These are phyloP conservation scores for Montipora capricornis DNA, from an alignment of 64 coral and sea anemone species.

Conservation along the genomic window DNA sequence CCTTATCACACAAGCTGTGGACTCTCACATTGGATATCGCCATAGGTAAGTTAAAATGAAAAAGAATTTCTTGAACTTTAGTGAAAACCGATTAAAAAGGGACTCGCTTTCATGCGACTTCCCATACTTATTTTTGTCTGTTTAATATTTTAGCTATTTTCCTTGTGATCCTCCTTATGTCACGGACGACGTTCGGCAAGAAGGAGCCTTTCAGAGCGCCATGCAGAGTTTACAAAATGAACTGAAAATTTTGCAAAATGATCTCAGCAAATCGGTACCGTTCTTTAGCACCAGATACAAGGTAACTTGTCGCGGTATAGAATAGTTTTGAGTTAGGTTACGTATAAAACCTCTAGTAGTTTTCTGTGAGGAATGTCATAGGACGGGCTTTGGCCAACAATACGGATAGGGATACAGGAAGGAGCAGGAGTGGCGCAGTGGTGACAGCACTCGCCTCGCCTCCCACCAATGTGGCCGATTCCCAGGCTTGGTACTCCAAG, in stretches of 20 bases:
- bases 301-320: constrained; percentile 9
- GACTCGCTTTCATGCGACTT: too few relatives aligned
- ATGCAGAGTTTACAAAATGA: constrained; percentile 50
- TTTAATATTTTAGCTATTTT: constrained; percentile 46
- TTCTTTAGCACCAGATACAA: constrained; percentile 81
- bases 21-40: constrained; percentile 66
- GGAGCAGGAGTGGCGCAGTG: too few relatives aligned
- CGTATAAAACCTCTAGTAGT: too few relatives aligned
- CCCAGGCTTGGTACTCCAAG: too few relatives aligned
- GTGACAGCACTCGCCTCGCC: too few relatives aligned
- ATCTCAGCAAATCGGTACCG: constrained; percentile 73
- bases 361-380: too few relatives aligned
- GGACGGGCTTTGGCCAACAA: too few relatives aligned
- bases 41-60: constrained; percentile 10
- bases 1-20: constrained; percentile 47
- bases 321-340: too few relatives aligned
- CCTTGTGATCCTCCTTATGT: constrained; percentile 71
- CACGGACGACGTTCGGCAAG: constrained; percentile 69
- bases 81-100: neutral
- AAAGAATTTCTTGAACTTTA: neutral
- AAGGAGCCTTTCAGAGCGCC: constrained; percentile 41
- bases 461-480: too few relatives aligned
- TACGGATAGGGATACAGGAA: too few relatives aligned
- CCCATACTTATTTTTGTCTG: neutral
- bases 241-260: constrained; percentile 57